Conservation (phyloP, 2,797 vertebrate genomes). For the Cyclura pinguis region DNA sequence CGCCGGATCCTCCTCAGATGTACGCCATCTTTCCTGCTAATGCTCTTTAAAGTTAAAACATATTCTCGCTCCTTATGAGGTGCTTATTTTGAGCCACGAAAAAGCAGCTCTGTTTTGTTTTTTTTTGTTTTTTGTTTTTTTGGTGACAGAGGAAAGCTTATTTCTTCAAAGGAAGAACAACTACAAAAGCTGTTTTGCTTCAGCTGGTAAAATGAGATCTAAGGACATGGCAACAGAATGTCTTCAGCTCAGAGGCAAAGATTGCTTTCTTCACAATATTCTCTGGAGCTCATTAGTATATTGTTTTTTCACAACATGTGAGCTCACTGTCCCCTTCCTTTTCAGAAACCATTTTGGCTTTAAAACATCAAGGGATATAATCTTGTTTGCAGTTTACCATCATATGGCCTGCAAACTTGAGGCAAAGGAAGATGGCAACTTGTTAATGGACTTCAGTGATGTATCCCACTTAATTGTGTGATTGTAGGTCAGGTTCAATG, state of each 20-base stretch:
- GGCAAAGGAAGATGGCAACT: rapidly evolving
- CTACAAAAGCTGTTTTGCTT: not conserved
- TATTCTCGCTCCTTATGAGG: slow-evolving; percentile 40
- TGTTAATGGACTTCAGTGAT: not conserved
- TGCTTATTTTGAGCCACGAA: slow-evolving; percentile 30
- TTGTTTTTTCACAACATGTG: not conserved
- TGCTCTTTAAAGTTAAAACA: slow-evolving; percentile 63
- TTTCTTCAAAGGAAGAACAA: slow-evolving; percentile 24
- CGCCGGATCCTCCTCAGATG: not conserved
- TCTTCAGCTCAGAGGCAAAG: not conserved
- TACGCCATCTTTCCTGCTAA: slow-evolving; percentile 44
- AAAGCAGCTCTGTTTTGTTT: not conserved
- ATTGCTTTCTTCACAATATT: not conserved
- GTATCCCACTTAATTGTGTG: not conserved
- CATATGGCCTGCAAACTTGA: not conserved
- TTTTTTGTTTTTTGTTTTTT: not conserved
- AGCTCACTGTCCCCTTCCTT: rapidly evolving
- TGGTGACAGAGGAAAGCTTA: slow-evolving; percentile 26
- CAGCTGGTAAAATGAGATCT: not conserved
- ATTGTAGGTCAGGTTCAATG: not conserved
- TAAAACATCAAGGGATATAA: rapidly evolving
- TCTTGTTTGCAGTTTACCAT: not conserved
- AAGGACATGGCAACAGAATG: rapidly evolving
- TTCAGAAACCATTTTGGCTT: rapidly evolving
- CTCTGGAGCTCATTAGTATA: not conserved